Evolutionary conservation across 92 coral and sea anemone genomes (phyloP), one percentile per base, ranked within the genome.

Genomic region (Hydrozoanthus gracilis): DNA sequence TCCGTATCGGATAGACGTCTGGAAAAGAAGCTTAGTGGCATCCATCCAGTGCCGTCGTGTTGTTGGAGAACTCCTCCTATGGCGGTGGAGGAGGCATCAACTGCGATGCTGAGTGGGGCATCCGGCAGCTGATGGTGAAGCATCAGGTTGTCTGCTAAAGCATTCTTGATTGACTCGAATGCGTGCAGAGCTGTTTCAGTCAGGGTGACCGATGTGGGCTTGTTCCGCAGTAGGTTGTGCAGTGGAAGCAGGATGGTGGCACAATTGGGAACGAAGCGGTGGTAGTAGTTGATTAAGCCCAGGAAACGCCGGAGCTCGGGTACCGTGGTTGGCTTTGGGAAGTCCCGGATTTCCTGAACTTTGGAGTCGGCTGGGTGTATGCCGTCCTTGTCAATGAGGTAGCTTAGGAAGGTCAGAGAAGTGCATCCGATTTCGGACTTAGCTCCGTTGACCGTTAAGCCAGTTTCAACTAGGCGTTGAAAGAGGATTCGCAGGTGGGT

Each of bases 21-120:
- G 74, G 86, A 80, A 13, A 80, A 80, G 52, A 80, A 80, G 70
- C 75, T 73, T 18, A 82, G 77, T 78, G 83, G 86, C 70, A 9
- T 71, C 77, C 86, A 82, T 61, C 67, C 77, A 1, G 35, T 52
- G 27, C 70, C 16, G 52, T 61, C 58, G 7, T 65, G 47, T 15
- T 82, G 86, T 8, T 82, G 86, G 1, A 82, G 77, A 46, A 62
- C 86, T 3, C 56, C 86, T 39, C 86, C 86, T 4, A 60, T 73
- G 20, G 76, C 86, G 39, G 20, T 55, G 51, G 47, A 49, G n/a
- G 78, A 82, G 49, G 83, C 71, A 51, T 78, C 83, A 5, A 66
- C 65, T 5, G 65, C 46, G 71, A 78, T 11, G 58, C 83, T 52
- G 6, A 78, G 71, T 54, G 51, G 58, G 20, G 83, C 71, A 78